Conservation (phyloP, 2,113 vertebrate species). For the Ophiodon elongatus region DNA sequence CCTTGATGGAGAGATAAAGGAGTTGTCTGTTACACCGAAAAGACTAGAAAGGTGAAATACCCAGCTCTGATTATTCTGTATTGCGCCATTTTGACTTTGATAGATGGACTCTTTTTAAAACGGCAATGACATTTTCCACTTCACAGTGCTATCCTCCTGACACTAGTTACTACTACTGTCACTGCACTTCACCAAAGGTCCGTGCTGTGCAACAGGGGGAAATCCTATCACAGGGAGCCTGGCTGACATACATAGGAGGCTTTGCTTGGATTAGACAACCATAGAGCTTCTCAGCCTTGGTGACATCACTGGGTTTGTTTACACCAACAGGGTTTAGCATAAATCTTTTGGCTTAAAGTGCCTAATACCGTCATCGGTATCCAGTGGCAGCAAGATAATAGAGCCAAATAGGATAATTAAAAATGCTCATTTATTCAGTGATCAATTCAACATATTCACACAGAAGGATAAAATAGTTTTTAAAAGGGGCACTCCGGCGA, state of each 20-base stretch:
- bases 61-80: slow-evolving; percentile 24
- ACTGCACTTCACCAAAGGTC: slow-evolving; percentile 29
- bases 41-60: slow-evolving; percentile 31
- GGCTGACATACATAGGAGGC: slow-evolving; percentile 47
- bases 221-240: slow-evolving; percentile 52
- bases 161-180: slow-evolving; percentile 31
- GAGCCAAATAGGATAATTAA: neutral
- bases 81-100: slow-evolving; percentile 40
- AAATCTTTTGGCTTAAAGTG: slow-evolving; percentile 29
- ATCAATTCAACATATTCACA: neutral
- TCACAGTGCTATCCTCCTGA: slow-evolving; percentile 33
- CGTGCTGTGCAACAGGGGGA: slow-evolving; percentile 23
- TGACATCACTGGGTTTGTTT: slow-evolving; percentile 52
- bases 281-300: slow-evolving; percentile 21
- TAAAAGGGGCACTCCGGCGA: neutral
- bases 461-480: neutral
- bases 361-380: neutral
- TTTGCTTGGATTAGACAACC: slow-evolving; percentile 60
- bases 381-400: neutral
- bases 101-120: slow-evolving; percentile 38
- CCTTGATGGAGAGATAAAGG: slow-evolving; percentile 30
- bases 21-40: slow-evolving; percentile 8
- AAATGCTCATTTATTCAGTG: neutral
- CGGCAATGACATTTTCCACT: slow-evolving; percentile 37
- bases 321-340: slow-evolving; percentile 29